Conservation (phyloP, 2,113 vertebrate species). For the Mystacornis crossleyi region DNA sequence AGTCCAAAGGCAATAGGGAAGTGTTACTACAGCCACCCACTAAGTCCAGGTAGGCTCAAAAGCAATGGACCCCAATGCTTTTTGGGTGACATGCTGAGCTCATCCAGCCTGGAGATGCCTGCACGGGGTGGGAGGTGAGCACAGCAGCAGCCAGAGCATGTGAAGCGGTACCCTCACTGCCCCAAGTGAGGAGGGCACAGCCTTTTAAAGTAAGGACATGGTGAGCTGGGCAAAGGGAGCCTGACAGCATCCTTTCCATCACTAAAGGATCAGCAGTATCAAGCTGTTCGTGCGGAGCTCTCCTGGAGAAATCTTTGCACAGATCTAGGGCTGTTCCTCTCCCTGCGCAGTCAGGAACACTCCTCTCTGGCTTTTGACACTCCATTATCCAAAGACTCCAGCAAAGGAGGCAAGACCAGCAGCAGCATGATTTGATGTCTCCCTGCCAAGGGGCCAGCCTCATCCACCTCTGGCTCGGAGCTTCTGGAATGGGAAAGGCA, state of each 20-base stretch:
- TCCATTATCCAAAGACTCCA: not conserved
- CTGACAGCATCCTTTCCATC: not conserved
- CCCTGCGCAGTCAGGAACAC: not conserved
- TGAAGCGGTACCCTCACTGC: not conserved
- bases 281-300: accelerated
- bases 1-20: not conserved
- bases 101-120: not conserved
- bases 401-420: not conserved
- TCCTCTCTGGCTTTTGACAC: not conserved
- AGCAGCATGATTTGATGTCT: accelerated
- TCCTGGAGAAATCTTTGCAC: not conserved
- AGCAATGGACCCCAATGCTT: accelerated
- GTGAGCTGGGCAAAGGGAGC: not conserved
- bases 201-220: not conserved
- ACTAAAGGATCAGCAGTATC: accelerated
- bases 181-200: not conserved
- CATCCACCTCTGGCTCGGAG: not conserved
- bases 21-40: not conserved
- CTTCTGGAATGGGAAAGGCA: not conserved
- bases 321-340: not conserved
- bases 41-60: not conserved
- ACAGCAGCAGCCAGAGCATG: not conserved
- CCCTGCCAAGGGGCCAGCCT: accelerated
- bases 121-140: not conserved
- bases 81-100: not conserved